phyloP scores from a whole-genome alignment of 1,140 invertebrate genomes.

The Danaus melanippus region DNA sequence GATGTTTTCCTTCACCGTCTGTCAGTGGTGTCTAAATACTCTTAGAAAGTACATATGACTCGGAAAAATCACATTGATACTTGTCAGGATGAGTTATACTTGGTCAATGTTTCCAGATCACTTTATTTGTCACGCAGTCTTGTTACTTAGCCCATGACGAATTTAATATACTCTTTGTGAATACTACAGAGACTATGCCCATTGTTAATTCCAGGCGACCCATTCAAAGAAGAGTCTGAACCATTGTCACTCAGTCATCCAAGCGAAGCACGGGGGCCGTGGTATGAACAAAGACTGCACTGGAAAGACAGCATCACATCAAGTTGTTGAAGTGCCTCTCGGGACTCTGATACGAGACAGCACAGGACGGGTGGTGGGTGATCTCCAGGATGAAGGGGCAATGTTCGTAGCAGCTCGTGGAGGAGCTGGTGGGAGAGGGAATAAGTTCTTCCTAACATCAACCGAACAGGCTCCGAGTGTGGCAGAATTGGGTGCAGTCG shows the following conservation, averaged over 20 bases:
- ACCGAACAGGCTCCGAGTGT: constrained; percentile 87
- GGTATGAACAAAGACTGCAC: constrained; percentile 85
- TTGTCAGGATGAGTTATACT: too few relatives aligned
- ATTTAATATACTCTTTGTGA: too few relatives aligned
- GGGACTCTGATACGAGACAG: constrained; percentile 87
- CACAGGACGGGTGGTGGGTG: constrained; percentile 66
- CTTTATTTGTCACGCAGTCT: too few relatives aligned
- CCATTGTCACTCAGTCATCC: constrained; percentile 73
- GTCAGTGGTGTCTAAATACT: too few relatives aligned
- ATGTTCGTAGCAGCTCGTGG: constrained; percentile 96
- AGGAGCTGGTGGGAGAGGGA: constrained; percentile 95
- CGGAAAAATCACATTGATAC: too few relatives aligned
- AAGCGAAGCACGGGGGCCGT: constrained; percentile 79
- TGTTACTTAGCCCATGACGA: too few relatives aligned
- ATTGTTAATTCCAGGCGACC: constrained; percentile 43
- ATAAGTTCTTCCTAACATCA: constrained; percentile 90
- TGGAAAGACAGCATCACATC: constrained; percentile 89
- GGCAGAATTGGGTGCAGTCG: constrained; percentile 89
- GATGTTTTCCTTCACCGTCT: too few relatives aligned
- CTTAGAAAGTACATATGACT: too few relatives aligned
- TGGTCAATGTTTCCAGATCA: too few relatives aligned
- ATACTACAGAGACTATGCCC: too few relatives aligned
- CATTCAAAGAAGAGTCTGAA: constrained; percentile 82
- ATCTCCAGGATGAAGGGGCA: constrained; percentile 72
- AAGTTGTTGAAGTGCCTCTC: constrained; percentile 85